phyloP scores from a whole-genome alignment of 2,113 vertebrate genomes.

The Dolichallabes microphthalmus region DNA sequence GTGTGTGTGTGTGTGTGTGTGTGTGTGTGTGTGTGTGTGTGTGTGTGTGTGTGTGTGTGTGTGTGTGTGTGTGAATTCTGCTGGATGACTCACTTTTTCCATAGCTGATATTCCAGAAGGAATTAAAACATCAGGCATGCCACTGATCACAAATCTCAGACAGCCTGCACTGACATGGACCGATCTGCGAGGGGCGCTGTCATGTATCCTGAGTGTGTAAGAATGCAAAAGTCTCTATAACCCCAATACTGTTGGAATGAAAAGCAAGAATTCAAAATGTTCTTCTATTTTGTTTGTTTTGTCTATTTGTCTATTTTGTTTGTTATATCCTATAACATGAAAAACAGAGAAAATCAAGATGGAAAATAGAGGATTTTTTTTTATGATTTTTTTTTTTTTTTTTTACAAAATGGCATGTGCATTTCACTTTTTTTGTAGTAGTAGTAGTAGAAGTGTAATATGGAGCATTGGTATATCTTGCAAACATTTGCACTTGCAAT shows the following conservation, averaged over 20 bases:
- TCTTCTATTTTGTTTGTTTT: not conserved
- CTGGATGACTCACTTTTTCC: slow-evolving; percentile 61
- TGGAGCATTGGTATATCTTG: not conserved
- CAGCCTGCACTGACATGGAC: not conserved
- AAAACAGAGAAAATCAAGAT: too few relatives aligned
- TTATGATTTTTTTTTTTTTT: too few relatives aligned
- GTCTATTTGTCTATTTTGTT: not conserved
- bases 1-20: slow-evolving; percentile 8
- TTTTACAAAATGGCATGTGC: too few relatives aligned
- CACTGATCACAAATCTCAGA: slow-evolving; percentile 8
- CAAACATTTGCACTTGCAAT: not conserved
- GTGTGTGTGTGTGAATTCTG: slow-evolving; percentile 16
- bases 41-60: not conserved
- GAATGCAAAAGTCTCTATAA: not conserved
- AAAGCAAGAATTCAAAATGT: not conserved
- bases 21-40: slow-evolving; percentile 11
- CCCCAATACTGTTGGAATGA: not conserved
- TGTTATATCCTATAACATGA: not conserved
- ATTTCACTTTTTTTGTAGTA: not conserved
- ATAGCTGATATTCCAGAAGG: slow-evolving; percentile 41
- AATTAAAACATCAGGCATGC: slow-evolving; percentile 47
- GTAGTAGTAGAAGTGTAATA: too few relatives aligned
- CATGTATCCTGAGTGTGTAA: not conserved
- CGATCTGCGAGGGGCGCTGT: slow-evolving; percentile 41
- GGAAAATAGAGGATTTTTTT: too few relatives aligned